These are phyloP conservation scores for Prietella phreatophila DNA, from an alignment of 2,113 vertebrate genomes.

Conservation along the genomic window DNA sequence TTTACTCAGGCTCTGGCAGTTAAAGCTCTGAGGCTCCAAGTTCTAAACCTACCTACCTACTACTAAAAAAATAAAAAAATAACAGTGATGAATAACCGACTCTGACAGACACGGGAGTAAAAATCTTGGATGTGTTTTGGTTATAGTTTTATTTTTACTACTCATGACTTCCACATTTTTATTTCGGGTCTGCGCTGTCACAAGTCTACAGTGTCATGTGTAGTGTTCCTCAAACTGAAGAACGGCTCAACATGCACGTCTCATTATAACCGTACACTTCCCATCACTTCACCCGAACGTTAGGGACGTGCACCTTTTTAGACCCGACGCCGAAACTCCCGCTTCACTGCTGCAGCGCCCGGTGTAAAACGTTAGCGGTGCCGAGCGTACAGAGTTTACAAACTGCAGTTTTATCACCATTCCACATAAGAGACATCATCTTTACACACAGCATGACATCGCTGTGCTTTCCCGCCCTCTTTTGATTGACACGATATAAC, in stretches of 20 bases:
- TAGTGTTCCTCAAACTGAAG: slow-evolving; percentile 14
- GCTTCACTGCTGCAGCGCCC: no score
- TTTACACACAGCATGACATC: no score
- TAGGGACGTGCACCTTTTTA: no score
- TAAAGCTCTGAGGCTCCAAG: not conserved
- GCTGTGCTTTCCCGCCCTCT: no score
- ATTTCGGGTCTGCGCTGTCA: not conserved
- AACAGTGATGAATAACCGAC: not conserved
- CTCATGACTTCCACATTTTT: not conserved
- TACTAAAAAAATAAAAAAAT: not conserved
- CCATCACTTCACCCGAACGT: not conserved
- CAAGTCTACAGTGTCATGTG: not conserved
- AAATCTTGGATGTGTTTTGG: not conserved
- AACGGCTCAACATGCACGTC: not conserved
- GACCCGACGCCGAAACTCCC: no score
- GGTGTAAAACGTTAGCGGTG: no score
- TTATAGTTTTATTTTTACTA: not conserved
- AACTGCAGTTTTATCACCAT: no score
- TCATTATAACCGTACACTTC: slow-evolving; percentile 16
- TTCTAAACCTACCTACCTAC: not conserved
- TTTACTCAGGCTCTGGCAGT: not conserved
- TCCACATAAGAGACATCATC: no score
- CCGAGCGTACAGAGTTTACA: no score
- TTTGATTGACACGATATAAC: no score
- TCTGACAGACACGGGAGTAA: not conserved